Conservation (phyloP, 2,888 invertebrate species). For the Fragum whitleyi region DNA sequence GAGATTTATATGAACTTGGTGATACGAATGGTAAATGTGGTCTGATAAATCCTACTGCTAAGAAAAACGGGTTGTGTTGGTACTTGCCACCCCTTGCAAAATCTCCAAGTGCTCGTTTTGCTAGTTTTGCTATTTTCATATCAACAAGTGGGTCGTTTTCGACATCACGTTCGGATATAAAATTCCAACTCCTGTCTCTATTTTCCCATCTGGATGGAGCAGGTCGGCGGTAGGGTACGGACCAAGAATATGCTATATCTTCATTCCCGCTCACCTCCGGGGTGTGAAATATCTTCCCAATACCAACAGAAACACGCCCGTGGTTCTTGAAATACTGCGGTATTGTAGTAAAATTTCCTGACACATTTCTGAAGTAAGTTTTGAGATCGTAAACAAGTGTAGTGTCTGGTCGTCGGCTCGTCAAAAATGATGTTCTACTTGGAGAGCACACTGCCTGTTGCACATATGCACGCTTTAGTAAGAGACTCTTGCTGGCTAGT, state of each 20-base stretch:
- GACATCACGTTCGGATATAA: constrained; percentile 48
- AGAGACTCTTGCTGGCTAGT: constrained; percentile 47
- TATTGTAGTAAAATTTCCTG: constrained; percentile 66
- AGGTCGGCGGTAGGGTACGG: constrained; percentile 44
- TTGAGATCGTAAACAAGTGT: constrained; percentile 64
- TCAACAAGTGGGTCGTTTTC: constrained; percentile 90
- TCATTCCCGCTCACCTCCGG: constrained; percentile 41
- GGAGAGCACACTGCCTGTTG: constrained; percentile 59
- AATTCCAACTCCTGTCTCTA: constrained; percentile 58
- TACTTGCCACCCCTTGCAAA: constrained; percentile 47
- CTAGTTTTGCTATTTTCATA: constrained; percentile 89
- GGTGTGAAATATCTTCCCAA: constrained; percentile 66
- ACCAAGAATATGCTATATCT: constrained; percentile 71
- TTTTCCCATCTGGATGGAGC: constrained; percentile 31
- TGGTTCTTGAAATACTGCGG: constrained; percentile 68
- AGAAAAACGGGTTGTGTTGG: constrained; percentile 88
- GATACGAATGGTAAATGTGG: constrained; percentile 95
- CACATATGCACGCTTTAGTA: constrained; percentile 51
- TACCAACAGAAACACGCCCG: constrained; percentile 55
- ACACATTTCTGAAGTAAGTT: constrained; percentile 53
- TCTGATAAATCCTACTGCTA: constrained; percentile 94
- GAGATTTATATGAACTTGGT: constrained; percentile 91
- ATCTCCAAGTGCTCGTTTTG: constrained; percentile 88
- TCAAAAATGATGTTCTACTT: constrained; percentile 48
- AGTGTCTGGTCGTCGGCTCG: constrained; percentile 66